Percentiles rank a stretch among this genome's conserved stretches.
phyloP scores from a whole-genome alignment of 2,888 invertebrate genomes.

The Auanema sp. region DNA sequence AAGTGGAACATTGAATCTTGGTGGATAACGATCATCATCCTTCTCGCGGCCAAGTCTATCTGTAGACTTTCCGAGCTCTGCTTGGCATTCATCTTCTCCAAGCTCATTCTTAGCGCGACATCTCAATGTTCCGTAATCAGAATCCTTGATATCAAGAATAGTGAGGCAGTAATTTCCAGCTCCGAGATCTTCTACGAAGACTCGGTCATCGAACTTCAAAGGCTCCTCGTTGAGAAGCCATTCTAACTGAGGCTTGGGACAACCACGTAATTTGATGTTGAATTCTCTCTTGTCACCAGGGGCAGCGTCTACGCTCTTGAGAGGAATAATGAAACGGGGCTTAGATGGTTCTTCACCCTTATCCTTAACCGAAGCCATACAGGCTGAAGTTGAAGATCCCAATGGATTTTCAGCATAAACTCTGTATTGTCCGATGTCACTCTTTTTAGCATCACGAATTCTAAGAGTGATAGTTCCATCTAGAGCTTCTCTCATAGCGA shows the following conservation, averaged over 20 bases:
- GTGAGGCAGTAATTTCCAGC: slow-evolving; percentile 78
- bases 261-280: slow-evolving; percentile 65
- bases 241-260: slow-evolving; percentile 66
- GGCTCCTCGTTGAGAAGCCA: slow-evolving; percentile 63
- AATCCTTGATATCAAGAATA: slow-evolving; percentile 75
- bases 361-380: slow-evolving; percentile 49
- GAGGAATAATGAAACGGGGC: slow-evolving; percentile 65
- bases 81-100: slow-evolving; percentile 72
- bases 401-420: slow-evolving; percentile 51
- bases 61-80: slow-evolving; percentile 39
- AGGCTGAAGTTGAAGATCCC: slow-evolving; percentile 42
- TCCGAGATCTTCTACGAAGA: slow-evolving; percentile 67
- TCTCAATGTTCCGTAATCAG: slow-evolving; percentile 74
- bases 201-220: slow-evolving; percentile 40
- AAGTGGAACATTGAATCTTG: slow-evolving; percentile 81
- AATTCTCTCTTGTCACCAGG: slow-evolving; percentile 76
- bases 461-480: slow-evolving; percentile 59
- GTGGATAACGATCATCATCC: slow-evolving; percentile 68
- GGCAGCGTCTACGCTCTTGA: slow-evolving; percentile 65
- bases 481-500: slow-evolving; percentile 52
- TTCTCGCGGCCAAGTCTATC: slow-evolving; percentile 27
- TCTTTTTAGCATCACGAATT: slow-evolving; percentile 51
- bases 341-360: slow-evolving; percentile 52
- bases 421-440: slow-evolving; percentile 58
- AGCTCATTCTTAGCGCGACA: slow-evolving; percentile 75